Evolutionary conservation across 2,888 invertebrate genomes (phyloP), one percentile per base, ranked within the genome.

Genomic region (Trichopria drosophilae): DNA sequence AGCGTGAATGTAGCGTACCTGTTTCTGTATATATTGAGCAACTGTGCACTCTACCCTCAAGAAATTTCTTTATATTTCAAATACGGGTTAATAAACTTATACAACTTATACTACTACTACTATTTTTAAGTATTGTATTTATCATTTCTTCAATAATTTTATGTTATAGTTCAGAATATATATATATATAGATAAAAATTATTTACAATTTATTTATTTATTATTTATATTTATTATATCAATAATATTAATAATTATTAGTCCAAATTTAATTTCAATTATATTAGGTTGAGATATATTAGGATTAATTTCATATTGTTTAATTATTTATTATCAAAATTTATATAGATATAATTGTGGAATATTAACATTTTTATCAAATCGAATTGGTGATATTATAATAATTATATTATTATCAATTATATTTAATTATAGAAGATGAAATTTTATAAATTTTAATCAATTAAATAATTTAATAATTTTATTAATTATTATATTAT

Each of bases 231-330:
- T 87, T 83, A 80, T 86, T 50, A 65, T 81, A 59, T 85, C 84
- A 4, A 86, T 86, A 77, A 77, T 84, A 66, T 76, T 84, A 68
- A 78, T 86, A 77, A 83, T 86, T 82, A 78, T 84, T 77, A 82
- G 82, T 1, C 84, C 84, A 55, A 85, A 84, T 80, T 78, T 86
- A 76, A 78, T 86, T 78, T 82, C 82, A 73, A 82, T 87, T 80
- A 79, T 87, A 73, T 78, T 87, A 70, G 85, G 86, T 0, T 87
- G 86, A 57, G 86, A 87, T 82, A 86, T 87, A 0, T 79, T 88
- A 72, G 87, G 87, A 0, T 77, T 88, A 70, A 76, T 82, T 66
- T 88, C 86, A 68, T 88, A 85, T 81, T 82, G 83, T 79, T 82
- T 87, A 75, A 84, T 86, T 1, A 82, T 85, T 81, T 86, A 81